Evolutionary conservation across 2,113 vertebrate genomes (phyloP), one percentile per base, ranked within the genome.

Genomic region (Dicerorhinus sumatrensis): DNA sequence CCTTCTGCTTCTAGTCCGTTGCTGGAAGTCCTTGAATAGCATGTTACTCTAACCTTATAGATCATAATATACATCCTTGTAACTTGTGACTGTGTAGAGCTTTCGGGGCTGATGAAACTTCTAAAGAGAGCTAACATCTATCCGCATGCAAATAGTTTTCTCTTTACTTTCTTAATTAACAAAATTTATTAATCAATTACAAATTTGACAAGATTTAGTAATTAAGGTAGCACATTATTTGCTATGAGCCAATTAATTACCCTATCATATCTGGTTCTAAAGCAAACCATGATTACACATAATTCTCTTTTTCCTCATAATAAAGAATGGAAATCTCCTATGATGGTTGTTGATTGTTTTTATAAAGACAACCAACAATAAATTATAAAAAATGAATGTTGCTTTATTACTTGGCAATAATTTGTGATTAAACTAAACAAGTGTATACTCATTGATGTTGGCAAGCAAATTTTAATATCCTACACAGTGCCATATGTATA

Each of bases 381-480:
- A 94, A 77, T 48, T 27, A 58, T 29, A 81, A 81, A 83, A 94
- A 77, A 89, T 31, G 54, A 76, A 77, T 58, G 20, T 86, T 82
- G 36, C 39, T 82, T 79, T 95, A 72, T 89, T 96, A 46, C n/a
- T 92, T 96, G 79, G 36, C 23, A 85, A 76, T 89, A 46, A 58
- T 80, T 93, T 95, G 42, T 93, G 58, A 88, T 84, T 82, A 70
- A 39, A 94, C 31, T 77, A 82, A 56, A 62, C 3, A 51, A 93
- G 31, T 80, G 20, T 91, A 29, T 88, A 67, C 3, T 75, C 48
- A 76, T 8, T 51, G 33, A 97, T 48, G 27, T 12, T 85, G 73
- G 60, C 51, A 86, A 90, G 54, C 58, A 89, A 72, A 65, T 89
- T 91, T 83, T 63, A 75, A 69, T 85, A 89, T 62, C 27, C 12